A percentile compares a stretch with the other conserved stretches of the same genome.
Evolutionary conservation across 2,888 invertebrate species (phyloP).

Genomic region (Elegia similella): DNA sequence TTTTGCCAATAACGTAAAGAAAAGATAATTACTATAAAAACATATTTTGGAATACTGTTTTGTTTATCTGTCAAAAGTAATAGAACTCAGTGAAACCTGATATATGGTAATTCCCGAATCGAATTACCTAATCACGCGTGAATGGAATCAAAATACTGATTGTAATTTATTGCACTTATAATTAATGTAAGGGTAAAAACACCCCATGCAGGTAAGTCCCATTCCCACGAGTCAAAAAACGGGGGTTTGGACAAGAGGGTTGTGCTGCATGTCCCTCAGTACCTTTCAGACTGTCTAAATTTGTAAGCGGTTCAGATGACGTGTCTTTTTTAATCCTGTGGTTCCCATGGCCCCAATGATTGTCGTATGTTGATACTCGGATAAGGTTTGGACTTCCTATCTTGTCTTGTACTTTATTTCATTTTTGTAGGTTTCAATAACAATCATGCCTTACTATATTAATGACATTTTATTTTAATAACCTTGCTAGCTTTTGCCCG

Average conservation of each 20-base stretch:
- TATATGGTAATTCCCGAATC: constrained; percentile 41
- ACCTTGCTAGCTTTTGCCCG: too few relatives aligned
- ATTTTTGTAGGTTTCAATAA: too few relatives aligned
- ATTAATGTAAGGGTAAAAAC: constrained; percentile 60
- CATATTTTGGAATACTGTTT: too few relatives aligned
- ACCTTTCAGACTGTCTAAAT: constrained; percentile 41
- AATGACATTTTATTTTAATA: too few relatives aligned
- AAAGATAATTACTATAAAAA: too few relatives aligned
- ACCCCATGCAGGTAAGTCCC: constrained; percentile 57
- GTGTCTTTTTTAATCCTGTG: constrained; percentile 31
- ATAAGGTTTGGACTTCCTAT: neutral
- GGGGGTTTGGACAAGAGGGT: constrained; percentile 60
- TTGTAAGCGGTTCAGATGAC: constrained; percentile 40
- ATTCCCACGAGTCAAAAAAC: constrained; percentile 71
- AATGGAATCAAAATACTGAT: constrained; percentile 69
- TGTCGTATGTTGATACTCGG: neutral
- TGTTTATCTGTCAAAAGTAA: neutral
- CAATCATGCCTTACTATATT: too few relatives aligned
- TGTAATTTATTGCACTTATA: constrained; percentile 74
- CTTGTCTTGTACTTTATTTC: neutral
- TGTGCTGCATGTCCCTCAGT: constrained; percentile 53
- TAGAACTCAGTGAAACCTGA: constrained; percentile 22
- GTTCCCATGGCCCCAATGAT: constrained; percentile 31
- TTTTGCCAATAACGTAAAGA: too few relatives aligned
- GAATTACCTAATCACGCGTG: constrained; percentile 58